Conservation (phyloP, 2,797 vertebrate genomes). For the Periophthalmus magnuspinnatus region DNA sequence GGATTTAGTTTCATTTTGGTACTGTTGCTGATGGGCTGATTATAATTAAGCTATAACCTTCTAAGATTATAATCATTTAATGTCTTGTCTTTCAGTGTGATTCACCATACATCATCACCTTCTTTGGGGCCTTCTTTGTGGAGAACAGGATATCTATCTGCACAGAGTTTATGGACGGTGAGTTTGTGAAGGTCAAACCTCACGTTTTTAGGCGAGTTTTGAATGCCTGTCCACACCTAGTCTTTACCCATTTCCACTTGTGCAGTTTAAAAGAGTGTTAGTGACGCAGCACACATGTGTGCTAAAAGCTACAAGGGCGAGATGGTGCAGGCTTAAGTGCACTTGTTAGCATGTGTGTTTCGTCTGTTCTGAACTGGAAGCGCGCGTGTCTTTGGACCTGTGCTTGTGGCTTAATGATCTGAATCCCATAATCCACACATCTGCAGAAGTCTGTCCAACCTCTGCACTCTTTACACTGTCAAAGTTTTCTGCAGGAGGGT, state of each 20-base stretch:
- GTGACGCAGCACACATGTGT: constrained; percentile 51
- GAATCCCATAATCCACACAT: constrained; percentile 69
- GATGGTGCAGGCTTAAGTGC: constrained; percentile 65
- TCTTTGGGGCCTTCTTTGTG: constrained; percentile 98
- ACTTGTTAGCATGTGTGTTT: constrained; percentile 49
- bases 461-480: constrained; percentile 29
- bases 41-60: neutral
- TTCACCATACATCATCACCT: constrained; percentile 98
- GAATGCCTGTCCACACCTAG: constrained; percentile 32
- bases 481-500: constrained; percentile 84
- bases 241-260: constrained; percentile 74
- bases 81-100: constrained; percentile 84
- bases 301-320: constrained; percentile 79
- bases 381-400: constrained; percentile 24
- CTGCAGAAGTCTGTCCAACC: constrained; percentile 43
- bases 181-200: constrained; percentile 58
- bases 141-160: constrained; percentile 99
- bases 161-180: constrained; percentile 99
- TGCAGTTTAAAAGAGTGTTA: constrained; percentile 57
- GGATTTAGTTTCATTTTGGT: too few relatives aligned
- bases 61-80: too few relatives aligned
- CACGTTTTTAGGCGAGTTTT: constrained; percentile 16
- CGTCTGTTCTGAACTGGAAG: constrained; percentile 45
- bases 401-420: constrained; percentile 58
- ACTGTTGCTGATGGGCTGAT: neutral